Evolutionary conservation across 1,140 invertebrate species (phyloP), one percentile per base, ranked within the genome.

Genomic region (Sarcophaga peregrina): DNA sequence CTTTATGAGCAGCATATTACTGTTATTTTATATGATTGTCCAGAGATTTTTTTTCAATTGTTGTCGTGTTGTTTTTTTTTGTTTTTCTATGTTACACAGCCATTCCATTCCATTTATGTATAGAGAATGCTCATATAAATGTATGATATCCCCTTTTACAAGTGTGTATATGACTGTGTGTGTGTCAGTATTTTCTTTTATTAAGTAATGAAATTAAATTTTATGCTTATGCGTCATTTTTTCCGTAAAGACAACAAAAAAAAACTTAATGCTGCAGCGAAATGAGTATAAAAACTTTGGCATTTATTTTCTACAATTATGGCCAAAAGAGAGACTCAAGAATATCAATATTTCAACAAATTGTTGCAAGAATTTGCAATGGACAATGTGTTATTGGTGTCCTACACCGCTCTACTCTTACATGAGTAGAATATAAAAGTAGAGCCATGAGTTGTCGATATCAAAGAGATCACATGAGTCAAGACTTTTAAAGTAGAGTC

Each of bases 151-250:
- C 20, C 62, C 10, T 8, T n/a, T 17, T 50, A 11, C 8, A 52
- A 50, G 20, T 20, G n/a, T 78, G 25, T 50, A 52, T 37, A 25
- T 73, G 52, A 1, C 1, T 72, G 20, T n/a, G 20, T 25, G 20
- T 50, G 50, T 50, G 50, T 52, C 52, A 52, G 75, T 50, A 47
- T 78, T 78, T 50, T 52, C 48, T 78, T n/a, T n/a, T 78, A 78
- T 78, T 78, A 78, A 78, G 75, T 78, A 78, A 78, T 78, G 75
- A 48, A 78, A 78, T 78, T 78, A 50, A 45, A 47, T 78, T 78
- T 78, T 78, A 78, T 78, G 48, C 17, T 78, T 78, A 50, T 78
- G 48, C 50, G n/a, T 52, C 75, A 78, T 78, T 78, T 68, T 68
- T 25, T 68, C 3, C 25, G 25, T 15, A 17, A 58, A 15, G 3